Conservation (phyloP, 2,113 vertebrate genomes). For the Porphyrio hochstetteri region DNA sequence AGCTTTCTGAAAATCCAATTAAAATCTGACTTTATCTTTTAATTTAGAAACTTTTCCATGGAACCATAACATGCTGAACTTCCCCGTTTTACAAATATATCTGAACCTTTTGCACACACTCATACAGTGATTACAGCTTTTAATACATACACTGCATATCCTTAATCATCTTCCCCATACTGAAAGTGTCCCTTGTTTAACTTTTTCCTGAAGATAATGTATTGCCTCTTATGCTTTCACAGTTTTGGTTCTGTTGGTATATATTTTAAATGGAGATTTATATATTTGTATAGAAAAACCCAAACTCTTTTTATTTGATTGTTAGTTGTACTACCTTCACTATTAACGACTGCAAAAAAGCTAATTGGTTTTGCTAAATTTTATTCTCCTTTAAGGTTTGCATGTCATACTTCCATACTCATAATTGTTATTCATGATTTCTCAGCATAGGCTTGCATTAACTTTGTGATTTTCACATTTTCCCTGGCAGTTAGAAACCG, state of each 20-base stretch:
- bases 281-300: background rate
- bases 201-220: background rate
- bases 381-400: background rate
- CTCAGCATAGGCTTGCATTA: background rate
- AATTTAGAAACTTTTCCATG: background rate
- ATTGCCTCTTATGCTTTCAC: background rate
- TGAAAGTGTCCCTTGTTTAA: background rate
- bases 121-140: background rate
- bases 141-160: background rate
- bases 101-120: background rate
- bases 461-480: background rate
- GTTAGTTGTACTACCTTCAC: background rate
- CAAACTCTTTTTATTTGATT: background rate
- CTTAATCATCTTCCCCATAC: background rate
- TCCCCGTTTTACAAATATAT: background rate
- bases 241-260: background rate
- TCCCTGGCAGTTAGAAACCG: background rate
- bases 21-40: background rate
- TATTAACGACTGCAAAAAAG: background rate
- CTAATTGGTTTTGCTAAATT: background rate
- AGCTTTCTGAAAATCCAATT: background rate
- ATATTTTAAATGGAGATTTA: background rate
- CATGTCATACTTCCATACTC: background rate
- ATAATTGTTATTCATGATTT: background rate
- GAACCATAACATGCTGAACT: background rate